phyloP scores from a whole-genome alignment of 2,113 vertebrate genomes.

The Physeter macrocephalus region DNA sequence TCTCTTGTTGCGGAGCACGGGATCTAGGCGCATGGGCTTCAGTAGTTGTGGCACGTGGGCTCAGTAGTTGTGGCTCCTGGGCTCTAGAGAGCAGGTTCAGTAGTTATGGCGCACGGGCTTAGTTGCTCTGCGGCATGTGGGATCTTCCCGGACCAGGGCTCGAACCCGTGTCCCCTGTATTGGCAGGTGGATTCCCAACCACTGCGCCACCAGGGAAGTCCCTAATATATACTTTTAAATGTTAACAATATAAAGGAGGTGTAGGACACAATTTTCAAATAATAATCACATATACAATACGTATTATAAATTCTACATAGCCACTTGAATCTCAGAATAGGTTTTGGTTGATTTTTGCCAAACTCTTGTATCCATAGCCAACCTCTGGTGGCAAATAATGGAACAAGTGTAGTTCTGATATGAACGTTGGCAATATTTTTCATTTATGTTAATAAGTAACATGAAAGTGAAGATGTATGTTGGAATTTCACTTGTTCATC shows the following conservation, averaged over 20 bases:
- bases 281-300: neutral
- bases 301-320: neutral
- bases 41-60: no score
- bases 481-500: neutral
- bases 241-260: neutral
- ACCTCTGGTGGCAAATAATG: neutral
- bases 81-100: no score
- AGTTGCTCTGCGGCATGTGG: no score
- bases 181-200: no score
- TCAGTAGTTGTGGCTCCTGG: no score
- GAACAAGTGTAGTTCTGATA: neutral
- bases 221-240: no score
- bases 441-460: neutral
- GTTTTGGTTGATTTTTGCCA: neutral
- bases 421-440: neutral
- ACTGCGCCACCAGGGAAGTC: no score
- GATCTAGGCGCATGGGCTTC: no score
- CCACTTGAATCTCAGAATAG: neutral
- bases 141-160: no score
- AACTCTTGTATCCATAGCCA: neutral
- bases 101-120: no score
- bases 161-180: no score
- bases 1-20: no score
- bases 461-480: neutral
- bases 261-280: neutral